phyloP scores from a whole-genome alignment of 2,797 vertebrate genomes.

The Sebastes baramenuke region DNA sequence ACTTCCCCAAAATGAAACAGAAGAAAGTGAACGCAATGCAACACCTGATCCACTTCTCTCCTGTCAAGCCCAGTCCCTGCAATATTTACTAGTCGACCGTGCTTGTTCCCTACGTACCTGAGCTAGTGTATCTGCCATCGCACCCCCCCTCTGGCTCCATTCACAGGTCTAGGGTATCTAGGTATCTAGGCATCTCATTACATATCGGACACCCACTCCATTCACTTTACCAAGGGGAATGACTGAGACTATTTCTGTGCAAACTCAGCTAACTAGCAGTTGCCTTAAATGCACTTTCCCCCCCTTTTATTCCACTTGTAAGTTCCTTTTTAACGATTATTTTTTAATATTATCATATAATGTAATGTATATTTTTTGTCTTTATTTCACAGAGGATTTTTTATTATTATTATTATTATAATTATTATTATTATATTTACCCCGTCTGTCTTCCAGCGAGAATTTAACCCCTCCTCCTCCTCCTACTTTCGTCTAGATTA shows the following conservation, averaged over 20 bases:
- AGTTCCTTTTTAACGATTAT: slow-evolving; percentile 38
- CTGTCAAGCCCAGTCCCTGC: slow-evolving; percentile 48
- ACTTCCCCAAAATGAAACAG: slow-evolving; percentile 46
- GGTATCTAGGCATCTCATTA: slow-evolving; percentile 44
- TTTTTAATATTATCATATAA: slow-evolving; percentile 55
- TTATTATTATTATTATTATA: slow-evolving; percentile 15
- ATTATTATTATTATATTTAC: slow-evolving; percentile 13
- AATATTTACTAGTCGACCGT: slow-evolving; percentile 70
- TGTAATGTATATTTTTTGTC: slow-evolving; percentile 55
- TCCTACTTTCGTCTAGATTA: slow-evolving; percentile 69
- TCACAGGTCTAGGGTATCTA: slow-evolving; percentile 31
- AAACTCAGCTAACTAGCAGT: slow-evolving; percentile 70
- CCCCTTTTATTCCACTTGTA: slow-evolving; percentile 8
- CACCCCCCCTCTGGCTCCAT: background rate
- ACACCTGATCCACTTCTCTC: slow-evolving; percentile 38
- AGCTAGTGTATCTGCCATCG: slow-evolving; percentile 44
- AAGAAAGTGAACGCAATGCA: slow-evolving; percentile 67
- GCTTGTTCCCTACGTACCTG: slow-evolving; percentile 37
- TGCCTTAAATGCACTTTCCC: slow-evolving; percentile 74
- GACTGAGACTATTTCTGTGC: slow-evolving; percentile 66
- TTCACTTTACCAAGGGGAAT: slow-evolving; percentile 45
- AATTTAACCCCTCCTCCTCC: slow-evolving; percentile 51
- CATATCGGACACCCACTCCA: slow-evolving; percentile 19
- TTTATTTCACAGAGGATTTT: slow-evolving; percentile 61
- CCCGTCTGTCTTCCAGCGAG: slow-evolving; percentile 66